A percentile compares a stretch with the other conserved stretches of the same genome.
Evolutionary conservation across 2,888 invertebrate species (phyloP).

Genomic region (Agrotis ipsilon): DNA sequence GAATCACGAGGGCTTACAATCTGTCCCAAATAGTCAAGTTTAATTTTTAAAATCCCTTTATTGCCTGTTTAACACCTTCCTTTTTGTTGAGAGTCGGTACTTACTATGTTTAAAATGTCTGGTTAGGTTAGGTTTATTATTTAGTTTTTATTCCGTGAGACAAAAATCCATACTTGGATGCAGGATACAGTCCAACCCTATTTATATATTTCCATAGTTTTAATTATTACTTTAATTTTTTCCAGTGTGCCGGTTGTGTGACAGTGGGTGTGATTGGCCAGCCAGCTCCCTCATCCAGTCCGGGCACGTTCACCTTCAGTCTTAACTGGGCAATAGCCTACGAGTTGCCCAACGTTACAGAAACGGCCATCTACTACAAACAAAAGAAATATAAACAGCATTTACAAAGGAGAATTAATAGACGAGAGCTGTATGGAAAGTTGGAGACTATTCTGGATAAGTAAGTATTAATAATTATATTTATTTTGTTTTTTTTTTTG

Average conservation of each 20-base stretch:
- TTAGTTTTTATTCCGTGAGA: too few species aligned
- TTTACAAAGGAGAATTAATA: slow-evolving; percentile 91
- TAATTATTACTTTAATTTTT: neutral
- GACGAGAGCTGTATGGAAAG: slow-evolving; percentile 93
- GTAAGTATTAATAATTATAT: slow-evolving; percentile 83
- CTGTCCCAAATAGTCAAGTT: too few species aligned
- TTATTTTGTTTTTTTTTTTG: too few species aligned
- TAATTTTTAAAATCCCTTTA: too few species aligned
- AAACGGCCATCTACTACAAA: slow-evolving; percentile 79
- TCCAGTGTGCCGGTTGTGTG: slow-evolving; percentile 91
- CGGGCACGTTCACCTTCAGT: slow-evolving; percentile 92
- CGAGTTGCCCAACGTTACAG: slow-evolving; percentile 90
- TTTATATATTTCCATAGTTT: too few species aligned
- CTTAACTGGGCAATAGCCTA: slow-evolving; percentile 94
- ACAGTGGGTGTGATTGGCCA: slow-evolving; percentile 89
- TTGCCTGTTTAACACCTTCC: too few species aligned
- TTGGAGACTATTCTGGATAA: slow-evolving; percentile 93
- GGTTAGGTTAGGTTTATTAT: too few species aligned
- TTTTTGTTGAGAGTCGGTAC: too few species aligned
- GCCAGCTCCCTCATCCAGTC: slow-evolving; percentile 85
- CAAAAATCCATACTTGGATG: too few species aligned
- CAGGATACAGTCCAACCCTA: too few species aligned
- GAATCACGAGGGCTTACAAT: too few species aligned
- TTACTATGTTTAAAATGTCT: too few species aligned
- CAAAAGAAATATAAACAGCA: slow-evolving; percentile 80